Percentiles rank a stretch among this genome's conserved stretches.
phyloP scores from a whole-genome alignment of 2,113 vertebrate genomes.

The Meleagris gallopavo region DNA sequence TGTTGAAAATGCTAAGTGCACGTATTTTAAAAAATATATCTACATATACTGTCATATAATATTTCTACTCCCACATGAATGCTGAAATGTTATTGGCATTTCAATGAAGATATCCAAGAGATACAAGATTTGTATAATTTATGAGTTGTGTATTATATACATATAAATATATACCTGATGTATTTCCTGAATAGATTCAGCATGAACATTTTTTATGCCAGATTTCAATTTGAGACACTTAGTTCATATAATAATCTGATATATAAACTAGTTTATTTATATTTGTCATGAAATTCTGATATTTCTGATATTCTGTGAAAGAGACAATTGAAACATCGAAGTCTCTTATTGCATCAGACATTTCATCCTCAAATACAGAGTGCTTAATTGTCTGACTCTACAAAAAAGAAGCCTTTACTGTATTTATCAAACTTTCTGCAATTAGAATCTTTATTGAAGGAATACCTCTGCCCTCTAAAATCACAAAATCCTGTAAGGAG shows the following conservation, averaged over 20 bases:
- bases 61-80: not conserved
- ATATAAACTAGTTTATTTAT: not conserved
- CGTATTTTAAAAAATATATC: not conserved
- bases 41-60: accelerated
- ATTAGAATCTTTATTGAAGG: not conserved
- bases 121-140: not conserved
- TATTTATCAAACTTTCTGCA: not conserved
- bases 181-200: not conserved
- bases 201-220: not conserved
- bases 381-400: not conserved
- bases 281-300: not conserved
- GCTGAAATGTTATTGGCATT: not conserved
- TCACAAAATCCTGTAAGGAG: not conserved
- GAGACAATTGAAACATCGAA: not conserved
- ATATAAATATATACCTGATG: not conserved
- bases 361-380: not conserved
- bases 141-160: not conserved
- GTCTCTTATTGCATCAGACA: not conserved
- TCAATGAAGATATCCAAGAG: not conserved
- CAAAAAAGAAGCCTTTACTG: not conserved
- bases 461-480: not conserved
- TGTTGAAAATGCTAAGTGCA: not conserved
- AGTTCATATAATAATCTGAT: not conserved
- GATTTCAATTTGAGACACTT: not conserved
- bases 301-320: not conserved